Base-by-base conservation (phyloP, 2,888 invertebrate species). In the Andrena hattorfiana region DNA sequence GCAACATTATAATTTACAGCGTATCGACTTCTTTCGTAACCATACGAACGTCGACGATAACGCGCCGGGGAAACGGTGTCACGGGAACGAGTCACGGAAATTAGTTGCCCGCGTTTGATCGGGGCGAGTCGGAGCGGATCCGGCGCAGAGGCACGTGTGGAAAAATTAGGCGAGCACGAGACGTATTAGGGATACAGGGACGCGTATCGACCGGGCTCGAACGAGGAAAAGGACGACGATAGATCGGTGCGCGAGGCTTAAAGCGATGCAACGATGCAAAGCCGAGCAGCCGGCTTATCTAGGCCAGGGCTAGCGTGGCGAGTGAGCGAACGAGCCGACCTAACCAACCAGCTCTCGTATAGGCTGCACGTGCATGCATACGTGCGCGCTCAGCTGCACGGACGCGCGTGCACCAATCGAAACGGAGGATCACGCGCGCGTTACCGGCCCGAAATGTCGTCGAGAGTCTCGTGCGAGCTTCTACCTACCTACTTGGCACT, bases 301-400 rank as follows among this genome's bases (percentile, higher is more conserved):
- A 94, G 94, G 94, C 94, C 94, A 94, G 92, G 94, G 94, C 93
- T 94, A 93, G 91, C 89, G 83, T 87, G 91, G 83, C 89, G 85
- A 89, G 85, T 81, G 83, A 87, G 83, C 87, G 71, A 60, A 48
- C 62, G 32, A 26, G 48, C 73, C 73, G 68, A 26, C 71, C 69
- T 67, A 49, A 51, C 81, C 82, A 76, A 73, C 74, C 84, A 77
- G 77, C 77, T 54, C 54, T 23, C 23, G 20, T 20, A 54, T 54
- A 74, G 66, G 71, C 49, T 67, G 72, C 78, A 79, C 77, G 66
- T 73, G 77, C 77, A 74, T 30, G 63, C 75, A 68, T 68, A 76
- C 60, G 72, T 59, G 68, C 59, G 70, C 64, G n/a, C 66, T 48
- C 35, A 4, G 60, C 42, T 42, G 42, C n/a, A 35, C 54, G 62